Base-by-base conservation (phyloP, 2,888 invertebrate genomes). In the Euplagia quadripunctaria region DNA sequence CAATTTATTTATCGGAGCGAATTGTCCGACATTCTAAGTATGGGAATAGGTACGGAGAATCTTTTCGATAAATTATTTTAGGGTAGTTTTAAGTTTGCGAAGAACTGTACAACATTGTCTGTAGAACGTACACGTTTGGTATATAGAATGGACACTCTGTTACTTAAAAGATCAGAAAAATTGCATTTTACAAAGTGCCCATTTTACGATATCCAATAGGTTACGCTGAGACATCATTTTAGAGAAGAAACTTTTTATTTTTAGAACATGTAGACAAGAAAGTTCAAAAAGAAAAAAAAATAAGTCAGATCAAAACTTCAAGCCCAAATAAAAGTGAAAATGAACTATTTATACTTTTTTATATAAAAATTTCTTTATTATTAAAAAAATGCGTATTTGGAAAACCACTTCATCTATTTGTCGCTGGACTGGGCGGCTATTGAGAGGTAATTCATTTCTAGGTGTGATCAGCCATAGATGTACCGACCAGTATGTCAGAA, bases 301-400 rank as follows among this genome's bases (percentile, higher is more conserved):
- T 71, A 64, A 74, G 76, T 71, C 73, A 69, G 66, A 71, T 70
- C 61, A 75, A 61, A 84, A 72, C 74, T 76, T 69, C 43, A 73
- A 58, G 55, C 20, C 69, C 75, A 75, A 77, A 76, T 72, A 74
- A 73, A 72, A 68, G 11, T 9, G 9, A 65, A 65, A 55, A 70
- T 64, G 64, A 64, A 52, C n/a, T 55, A 20, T 52, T 55, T 51
- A 64, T 52, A 61, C 66, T 31, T 71, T 66, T 66, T 66, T 66
- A 49, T 61, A 61, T 51, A 58, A 71, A 71, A 0, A 66, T 42
- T 58, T 63, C 8, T 68, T 52, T 52, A 51, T 41, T 46, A 51
- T 64, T 70, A 84, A 84, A 86, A 85, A 81, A 70, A 77, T 80
- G 80, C 68, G 80, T 77, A 75, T 80, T 78, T 72, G 83, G 67